These are phyloP conservation scores for Onychostruthus taczanowskii DNA, from an alignment of 2,113 vertebrate species.

Conservation along the genomic window DNA sequence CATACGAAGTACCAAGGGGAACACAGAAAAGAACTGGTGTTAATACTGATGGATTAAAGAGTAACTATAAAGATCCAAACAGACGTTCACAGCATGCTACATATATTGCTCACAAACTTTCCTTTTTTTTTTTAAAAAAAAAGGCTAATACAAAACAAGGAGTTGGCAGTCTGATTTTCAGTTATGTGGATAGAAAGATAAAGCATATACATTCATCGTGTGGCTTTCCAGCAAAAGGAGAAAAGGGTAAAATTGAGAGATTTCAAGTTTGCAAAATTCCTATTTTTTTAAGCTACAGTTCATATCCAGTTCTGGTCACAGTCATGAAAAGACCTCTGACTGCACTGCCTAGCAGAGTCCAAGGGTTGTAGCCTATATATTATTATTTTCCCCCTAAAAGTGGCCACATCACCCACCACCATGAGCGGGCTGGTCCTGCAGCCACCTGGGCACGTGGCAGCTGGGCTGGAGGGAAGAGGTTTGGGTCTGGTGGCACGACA, in stretches of 20 bases:
- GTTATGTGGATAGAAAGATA: constrained; percentile 62
- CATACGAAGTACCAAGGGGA: constrained; percentile 73
- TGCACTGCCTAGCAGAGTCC: background rate
- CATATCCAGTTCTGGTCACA: constrained; percentile 71
- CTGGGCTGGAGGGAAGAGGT: background rate
- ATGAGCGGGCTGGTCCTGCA: background rate
- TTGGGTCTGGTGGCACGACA: background rate
- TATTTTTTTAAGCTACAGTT: constrained; percentile 61
- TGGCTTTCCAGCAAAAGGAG: constrained; percentile 74
- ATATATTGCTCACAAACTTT: constrained; percentile 71
- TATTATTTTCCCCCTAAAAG: background rate
- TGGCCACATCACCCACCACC: background rate
- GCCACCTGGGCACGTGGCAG: background rate
- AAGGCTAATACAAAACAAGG: constrained; percentile 66
- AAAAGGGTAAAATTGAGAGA: constrained; percentile 38
- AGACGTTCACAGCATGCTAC: constrained; percentile 77
- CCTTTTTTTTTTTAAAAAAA: background rate
- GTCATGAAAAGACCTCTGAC: constrained; percentile 38
- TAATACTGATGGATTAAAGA: constrained; percentile 80
- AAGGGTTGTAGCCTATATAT: background rate
- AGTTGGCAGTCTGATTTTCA: constrained; percentile 72
- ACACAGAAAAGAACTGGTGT: constrained; percentile 69
- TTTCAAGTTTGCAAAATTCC: constrained; percentile 74
- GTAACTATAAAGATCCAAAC: constrained; percentile 62
- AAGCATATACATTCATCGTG: constrained; percentile 78